Conservation (phyloP, 2,888 invertebrate species). For the Pilophorus perplexus region DNA sequence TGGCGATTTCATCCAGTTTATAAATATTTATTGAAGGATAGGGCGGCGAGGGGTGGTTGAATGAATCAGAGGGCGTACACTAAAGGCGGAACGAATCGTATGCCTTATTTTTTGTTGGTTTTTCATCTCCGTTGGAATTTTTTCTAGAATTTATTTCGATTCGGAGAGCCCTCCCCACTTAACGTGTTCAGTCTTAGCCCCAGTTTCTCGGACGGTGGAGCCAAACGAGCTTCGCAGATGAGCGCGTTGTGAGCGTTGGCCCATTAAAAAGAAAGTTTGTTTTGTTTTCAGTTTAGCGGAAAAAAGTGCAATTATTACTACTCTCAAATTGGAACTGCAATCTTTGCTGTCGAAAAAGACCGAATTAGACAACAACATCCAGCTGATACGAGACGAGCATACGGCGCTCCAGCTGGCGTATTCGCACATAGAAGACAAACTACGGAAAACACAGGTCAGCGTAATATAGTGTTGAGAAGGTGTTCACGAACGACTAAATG, state of each 20-base stretch:
- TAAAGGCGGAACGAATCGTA: slow-evolving; percentile 16
- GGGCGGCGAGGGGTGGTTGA: slow-evolving; percentile 2
- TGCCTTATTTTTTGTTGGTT: slow-evolving; percentile 15
- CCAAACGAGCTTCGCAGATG: too few species aligned
- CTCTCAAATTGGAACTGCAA: slow-evolving; percentile 69
- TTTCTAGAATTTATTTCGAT: slow-evolving; percentile 11
- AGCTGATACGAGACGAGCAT: slow-evolving; percentile 89
- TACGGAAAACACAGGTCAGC: slow-evolving; percentile 72
- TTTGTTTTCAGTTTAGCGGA: slow-evolving; percentile 63
- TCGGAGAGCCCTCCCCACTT: too few species aligned
- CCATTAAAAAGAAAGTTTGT: too few species aligned
- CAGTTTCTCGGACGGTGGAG: too few species aligned
- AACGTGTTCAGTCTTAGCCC: too few species aligned
- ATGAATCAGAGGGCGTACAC: slow-evolving; percentile 19
- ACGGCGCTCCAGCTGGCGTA: slow-evolving; percentile 91
- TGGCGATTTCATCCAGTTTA: slow-evolving; percentile 25
- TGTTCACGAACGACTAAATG: background rate
- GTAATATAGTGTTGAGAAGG: too few species aligned
- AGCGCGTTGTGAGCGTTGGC: too few species aligned
- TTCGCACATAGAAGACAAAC: slow-evolving; percentile 83
- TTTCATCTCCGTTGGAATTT: slow-evolving; percentile 13
- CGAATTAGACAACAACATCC: slow-evolving; percentile 78
- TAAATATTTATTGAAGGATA: slow-evolving; percentile 23
- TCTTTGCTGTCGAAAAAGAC: slow-evolving; percentile 68
- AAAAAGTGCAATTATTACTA: slow-evolving; percentile 63